Evolutionary conservation across 2,888 invertebrate genomes (phyloP).

Genomic region (Dynastes maya): DNA sequence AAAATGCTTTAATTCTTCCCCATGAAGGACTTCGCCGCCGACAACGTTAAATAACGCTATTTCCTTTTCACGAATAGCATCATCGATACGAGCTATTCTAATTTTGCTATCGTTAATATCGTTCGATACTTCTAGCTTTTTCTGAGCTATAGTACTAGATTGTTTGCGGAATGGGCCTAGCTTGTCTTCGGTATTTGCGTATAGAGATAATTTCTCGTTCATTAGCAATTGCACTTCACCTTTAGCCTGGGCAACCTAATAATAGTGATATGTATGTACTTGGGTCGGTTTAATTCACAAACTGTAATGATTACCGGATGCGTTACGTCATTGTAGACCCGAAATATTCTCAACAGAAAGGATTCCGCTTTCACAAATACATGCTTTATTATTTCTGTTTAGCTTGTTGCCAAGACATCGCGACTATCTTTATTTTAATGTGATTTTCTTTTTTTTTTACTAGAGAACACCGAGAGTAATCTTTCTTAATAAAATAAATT

Average conservation of each 20-base stretch:
- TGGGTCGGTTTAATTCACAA: too few relatives aligned
- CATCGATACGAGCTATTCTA: slow-evolving; percentile 76
- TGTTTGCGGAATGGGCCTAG: slow-evolving; percentile 89
- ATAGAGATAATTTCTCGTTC: slow-evolving; percentile 56
- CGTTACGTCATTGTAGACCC: too few relatives aligned
- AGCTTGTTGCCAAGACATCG: too few relatives aligned
- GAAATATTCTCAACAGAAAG: too few relatives aligned
- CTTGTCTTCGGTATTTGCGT: slow-evolving; percentile 77
- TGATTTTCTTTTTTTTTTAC: too few relatives aligned
- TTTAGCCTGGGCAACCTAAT: slow-evolving; percentile 53
- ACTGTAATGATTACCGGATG: too few relatives aligned
- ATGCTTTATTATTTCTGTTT: too few relatives aligned
- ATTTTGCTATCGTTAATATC: slow-evolving; percentile 79
- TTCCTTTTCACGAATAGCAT: slow-evolving; percentile 75
- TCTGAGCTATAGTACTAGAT: slow-evolving; percentile 84
- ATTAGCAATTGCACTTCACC: slow-evolving; percentile 55
- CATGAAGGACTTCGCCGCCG: slow-evolving; percentile 82
- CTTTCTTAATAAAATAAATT: too few relatives aligned
- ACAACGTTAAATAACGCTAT: slow-evolving; percentile 59
- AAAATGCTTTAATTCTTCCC: slow-evolving; percentile 89
- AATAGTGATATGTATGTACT: too few relatives aligned
- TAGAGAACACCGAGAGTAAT: too few relatives aligned
- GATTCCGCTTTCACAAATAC: too few relatives aligned
- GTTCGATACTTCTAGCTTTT: slow-evolving; percentile 84
- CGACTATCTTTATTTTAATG: too few relatives aligned